Conservation (phyloP, 2,113 vertebrate genomes). For the Sphaerodactylus townsendi region DNA sequence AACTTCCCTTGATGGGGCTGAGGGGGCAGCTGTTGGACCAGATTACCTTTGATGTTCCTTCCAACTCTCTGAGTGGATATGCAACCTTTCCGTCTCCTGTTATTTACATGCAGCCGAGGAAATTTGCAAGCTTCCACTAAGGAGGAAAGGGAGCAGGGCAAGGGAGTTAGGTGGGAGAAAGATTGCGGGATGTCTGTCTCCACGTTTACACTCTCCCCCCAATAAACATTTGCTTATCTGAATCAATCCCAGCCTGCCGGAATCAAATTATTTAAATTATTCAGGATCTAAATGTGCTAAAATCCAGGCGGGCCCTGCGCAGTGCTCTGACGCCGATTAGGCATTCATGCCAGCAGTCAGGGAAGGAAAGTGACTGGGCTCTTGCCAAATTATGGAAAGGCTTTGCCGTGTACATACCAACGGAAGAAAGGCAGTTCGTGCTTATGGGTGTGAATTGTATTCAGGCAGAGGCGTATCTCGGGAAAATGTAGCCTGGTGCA, state of each 20-base stretch:
- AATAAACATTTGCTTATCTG: slow-evolving; percentile 65
- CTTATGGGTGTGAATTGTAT: slow-evolving; percentile 46
- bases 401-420: slow-evolving; percentile 55
- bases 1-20: neutral
- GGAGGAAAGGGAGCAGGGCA: neutral
- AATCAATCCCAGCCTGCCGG: slow-evolving; percentile 47
- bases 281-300: slow-evolving; percentile 68
- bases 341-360: slow-evolving; percentile 56
- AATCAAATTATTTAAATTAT: slow-evolving; percentile 77
- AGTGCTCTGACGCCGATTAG: slow-evolving; percentile 68
- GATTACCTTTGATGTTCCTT: neutral
- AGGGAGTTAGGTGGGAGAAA: neutral
- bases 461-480: too few relatives aligned
- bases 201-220: slow-evolving; percentile 2
- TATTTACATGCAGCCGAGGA: neutral
- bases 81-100: neutral
- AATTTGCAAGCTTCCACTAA: neutral
- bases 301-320: slow-evolving; percentile 60
- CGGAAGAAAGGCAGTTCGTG: slow-evolving; percentile 30
- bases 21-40: neutral
- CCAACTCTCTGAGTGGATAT: neutral
- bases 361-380: slow-evolving; percentile 50
- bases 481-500: too few relatives aligned
- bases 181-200: slow-evolving; percentile 2
- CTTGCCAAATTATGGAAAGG: slow-evolving; percentile 56